These are phyloP conservation scores for Jaculus jaculus DNA, from an alignment of 2,113 vertebrate species.

Conservation along the genomic window DNA sequence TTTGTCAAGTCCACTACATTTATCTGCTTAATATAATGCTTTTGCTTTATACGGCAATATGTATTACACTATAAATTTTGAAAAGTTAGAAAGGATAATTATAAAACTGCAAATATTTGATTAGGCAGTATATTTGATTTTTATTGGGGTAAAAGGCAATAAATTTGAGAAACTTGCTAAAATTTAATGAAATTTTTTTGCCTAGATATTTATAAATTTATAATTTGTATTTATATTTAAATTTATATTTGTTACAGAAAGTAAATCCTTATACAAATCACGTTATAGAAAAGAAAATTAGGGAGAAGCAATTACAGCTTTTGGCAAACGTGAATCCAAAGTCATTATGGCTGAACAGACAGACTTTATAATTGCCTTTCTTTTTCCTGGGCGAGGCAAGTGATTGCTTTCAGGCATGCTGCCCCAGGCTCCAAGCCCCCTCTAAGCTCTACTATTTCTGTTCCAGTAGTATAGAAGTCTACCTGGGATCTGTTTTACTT, in stretches of 20 bases:
- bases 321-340: not conserved
- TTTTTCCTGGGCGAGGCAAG: not conserved
- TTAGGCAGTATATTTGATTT: not conserved
- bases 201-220: not conserved
- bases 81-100: not conserved
- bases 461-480: not conserved
- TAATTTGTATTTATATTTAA: not conserved
- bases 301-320: not conserved
- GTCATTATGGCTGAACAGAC: not conserved
- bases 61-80: not conserved
- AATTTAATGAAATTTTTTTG: not conserved
- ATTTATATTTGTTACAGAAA: not conserved
- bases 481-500: not conserved
- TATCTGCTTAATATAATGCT: not conserved
- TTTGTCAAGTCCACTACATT: not conserved
- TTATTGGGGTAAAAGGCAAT: not conserved
- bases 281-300: constrained; percentile 8
- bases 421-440: not conserved
- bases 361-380: constrained; percentile 17
- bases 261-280: not conserved
- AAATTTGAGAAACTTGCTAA: constrained; percentile 9
- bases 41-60: not conserved
- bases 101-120: constrained; percentile 8
- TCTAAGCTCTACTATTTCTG: not conserved
- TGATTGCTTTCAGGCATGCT: not conserved